A percentile compares a stretch with the other conserved stretches of the same genome.
phyloP scores from a whole-genome alignment of 1,140 invertebrate genomes.

The Cotesia vestalis region DNA sequence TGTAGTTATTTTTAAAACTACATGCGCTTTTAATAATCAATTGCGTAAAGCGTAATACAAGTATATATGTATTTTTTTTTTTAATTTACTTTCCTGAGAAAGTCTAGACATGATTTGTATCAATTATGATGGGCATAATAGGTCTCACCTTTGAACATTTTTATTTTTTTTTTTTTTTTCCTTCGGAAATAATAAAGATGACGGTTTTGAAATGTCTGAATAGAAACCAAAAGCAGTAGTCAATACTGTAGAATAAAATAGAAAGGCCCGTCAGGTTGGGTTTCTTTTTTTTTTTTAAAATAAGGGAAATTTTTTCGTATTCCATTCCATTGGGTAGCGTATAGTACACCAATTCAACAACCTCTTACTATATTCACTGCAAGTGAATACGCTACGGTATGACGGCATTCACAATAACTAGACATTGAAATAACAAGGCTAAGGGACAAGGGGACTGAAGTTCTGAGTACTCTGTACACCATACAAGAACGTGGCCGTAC shows the following conservation, averaged over 20 bases:
- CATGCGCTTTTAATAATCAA: too few relatives aligned
- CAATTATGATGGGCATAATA: background rate
- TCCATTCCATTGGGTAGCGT: background rate
- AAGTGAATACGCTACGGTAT: background rate
- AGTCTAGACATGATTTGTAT: constrained; percentile 1
- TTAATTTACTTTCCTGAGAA: too few relatives aligned
- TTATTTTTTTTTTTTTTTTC: background rate
- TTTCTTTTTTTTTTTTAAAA: constrained; percentile 56
- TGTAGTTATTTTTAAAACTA: too few relatives aligned
- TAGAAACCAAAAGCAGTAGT: constrained; percentile 1
- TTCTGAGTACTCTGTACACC: background rate
- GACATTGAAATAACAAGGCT: too few relatives aligned
- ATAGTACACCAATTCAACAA: too few relatives aligned
- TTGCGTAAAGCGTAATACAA: too few relatives aligned
- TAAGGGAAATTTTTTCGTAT: constrained; percentile 51
- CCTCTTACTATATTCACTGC: too few relatives aligned
- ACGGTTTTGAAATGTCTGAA: background rate
- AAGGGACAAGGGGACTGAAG: constrained; percentile 6
- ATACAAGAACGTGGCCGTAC: constrained; percentile 24
- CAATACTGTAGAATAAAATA: constrained; percentile 12
- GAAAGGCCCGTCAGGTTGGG: constrained; percentile 35
- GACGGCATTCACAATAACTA: constrained; percentile 9
- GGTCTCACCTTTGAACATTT: background rate
- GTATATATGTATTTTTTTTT: too few relatives aligned
- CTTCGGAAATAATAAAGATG: background rate